These are phyloP conservation scores for Neoniphon sammara DNA, from an alignment of 2,797 vertebrate genomes.

Conservation along the genomic window DNA sequence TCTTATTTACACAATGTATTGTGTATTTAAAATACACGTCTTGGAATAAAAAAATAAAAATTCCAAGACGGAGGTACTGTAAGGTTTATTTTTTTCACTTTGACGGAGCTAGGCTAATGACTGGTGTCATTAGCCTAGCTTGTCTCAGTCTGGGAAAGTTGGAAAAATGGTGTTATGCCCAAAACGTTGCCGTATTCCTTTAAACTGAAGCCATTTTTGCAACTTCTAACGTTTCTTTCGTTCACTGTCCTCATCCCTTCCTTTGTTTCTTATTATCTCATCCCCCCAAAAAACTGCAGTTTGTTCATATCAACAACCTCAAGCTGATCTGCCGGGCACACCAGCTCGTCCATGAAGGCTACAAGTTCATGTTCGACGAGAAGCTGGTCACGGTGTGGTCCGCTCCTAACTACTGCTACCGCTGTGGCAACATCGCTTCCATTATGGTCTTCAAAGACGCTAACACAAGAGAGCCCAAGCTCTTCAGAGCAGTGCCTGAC, in stretches of 20 bases:
- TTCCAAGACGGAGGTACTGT: too few relatives aligned
- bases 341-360: slow-evolving; percentile 97
- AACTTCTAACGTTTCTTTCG: neutral
- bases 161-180: too few relatives aligned
- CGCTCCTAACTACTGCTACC: slow-evolving; percentile 98
- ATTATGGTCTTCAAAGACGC: slow-evolving; percentile 99
- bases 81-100: too few relatives aligned
- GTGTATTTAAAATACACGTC: too few relatives aligned
- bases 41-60: too few relatives aligned
- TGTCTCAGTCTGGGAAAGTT: too few relatives aligned
- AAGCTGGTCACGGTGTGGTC: slow-evolving; percentile 98
- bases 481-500: slow-evolving; percentile 97
- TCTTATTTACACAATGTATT: too few relatives aligned
- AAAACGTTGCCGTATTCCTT: too few relatives aligned
- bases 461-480: slow-evolving; percentile 95
- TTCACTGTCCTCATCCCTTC: neutral
- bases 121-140: too few relatives aligned
- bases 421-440: slow-evolving; percentile 97
- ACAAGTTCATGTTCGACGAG: slow-evolving; percentile 99
- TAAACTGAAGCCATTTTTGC: too few relatives aligned
- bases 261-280: neutral
- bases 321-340: slow-evolving; percentile 98
- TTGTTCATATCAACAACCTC: slow-evolving; percentile 99
- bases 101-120: too few relatives aligned
- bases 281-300: slow-evolving; percentile 78